These are phyloP conservation scores for Mayetiola destructor DNA, from an alignment of 2,888 invertebrate genomes.

Conservation along the genomic window DNA sequence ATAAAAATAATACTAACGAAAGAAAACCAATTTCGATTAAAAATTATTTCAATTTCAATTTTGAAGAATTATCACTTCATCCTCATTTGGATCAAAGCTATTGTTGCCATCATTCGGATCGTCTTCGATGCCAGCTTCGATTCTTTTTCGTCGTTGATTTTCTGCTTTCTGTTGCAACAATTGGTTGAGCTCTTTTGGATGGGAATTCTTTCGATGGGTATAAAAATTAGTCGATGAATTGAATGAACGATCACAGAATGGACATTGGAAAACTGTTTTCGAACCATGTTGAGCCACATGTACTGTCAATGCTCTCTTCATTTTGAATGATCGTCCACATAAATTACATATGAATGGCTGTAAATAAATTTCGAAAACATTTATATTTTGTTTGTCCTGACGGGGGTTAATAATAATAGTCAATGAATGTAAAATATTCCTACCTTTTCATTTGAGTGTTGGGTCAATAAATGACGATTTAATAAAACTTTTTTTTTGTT, in stretches of 20 bases:
- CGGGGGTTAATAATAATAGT: no score
- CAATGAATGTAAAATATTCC: no score
- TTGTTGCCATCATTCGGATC: not conserved
- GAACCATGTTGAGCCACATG: conserved; percentile 16
- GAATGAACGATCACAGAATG: conserved; percentile 18
- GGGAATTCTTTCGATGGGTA: conserved; percentile 18
- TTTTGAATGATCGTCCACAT: conserved; percentile 18
- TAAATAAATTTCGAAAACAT: no score
- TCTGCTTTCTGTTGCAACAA: conserved; percentile 11
- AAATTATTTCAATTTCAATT: no score
- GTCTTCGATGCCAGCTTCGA: conserved; percentile 14
- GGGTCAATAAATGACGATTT: conserved; percentile 18
- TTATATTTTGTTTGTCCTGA: no score
- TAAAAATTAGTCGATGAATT: conserved; percentile 19
- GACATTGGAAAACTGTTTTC: conserved; percentile 15
- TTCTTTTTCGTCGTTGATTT: conserved; percentile 10
- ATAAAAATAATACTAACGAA: no score
- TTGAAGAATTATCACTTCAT: no score
- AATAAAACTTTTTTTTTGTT: conserved; percentile 18
- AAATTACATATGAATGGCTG: conserved; percentile 15
- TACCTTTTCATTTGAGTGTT: not conserved
- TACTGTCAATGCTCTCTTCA: conserved; percentile 18
- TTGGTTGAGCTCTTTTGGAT: conserved; percentile 17
- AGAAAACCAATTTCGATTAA: no score
- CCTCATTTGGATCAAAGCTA: not conserved